Evolutionary conservation across 1,140 invertebrate species (phyloP), one percentile per base, ranked within the genome.

Genomic region (Aleiodes sp.): DNA sequence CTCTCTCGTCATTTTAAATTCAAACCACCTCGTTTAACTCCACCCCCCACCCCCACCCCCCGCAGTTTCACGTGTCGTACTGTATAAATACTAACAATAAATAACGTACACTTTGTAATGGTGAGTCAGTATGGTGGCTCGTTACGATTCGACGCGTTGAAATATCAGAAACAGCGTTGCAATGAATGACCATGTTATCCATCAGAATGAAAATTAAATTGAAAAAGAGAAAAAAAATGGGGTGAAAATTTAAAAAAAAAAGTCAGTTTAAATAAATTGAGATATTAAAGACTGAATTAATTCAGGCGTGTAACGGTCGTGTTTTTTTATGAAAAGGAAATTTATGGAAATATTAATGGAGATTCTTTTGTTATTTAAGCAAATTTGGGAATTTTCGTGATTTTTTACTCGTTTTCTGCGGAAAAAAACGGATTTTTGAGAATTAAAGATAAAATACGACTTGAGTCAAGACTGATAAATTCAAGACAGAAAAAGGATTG

Each of bases 61-160:
- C n/a, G n/a, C 39, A 26, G 39, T 64, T 64, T 39, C 43, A 39
- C 28, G 61, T 39, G 21, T 26, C 26, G 16, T 39, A 41, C 21
- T 24, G 61, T 41, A 64, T 64, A 64, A 64, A 64, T 64, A 39
- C 61, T 12, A 8, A 28, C 26, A 64, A 64, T 64, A 64, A 64
- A 64, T 64, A 64, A 64, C 61, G 28, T 43, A 16, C 10, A 43
- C 19, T 43, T 43, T n/a, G 39, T n/a, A 43, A 43, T 43, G 39
- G 39, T 43, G 37, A 14, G 61, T 29, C 31, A 26, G 61, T 35
- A 21, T 26, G 35, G 33, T n/a, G 35, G 31, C 33, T 64, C 37
- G 61, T 64, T 64, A 64, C 61, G 61, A 64, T 64, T 64, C 35
- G 61, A 64, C 61, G 61, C 37, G 39, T 64, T 64, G 61, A 64